A percentile compares a stretch with the other conserved stretches of the same genome.
These are phyloP conservation scores for Gephyroberyx darwinii DNA, from an alignment of 2,797 vertebrate species.

Conservation along the genomic window DNA sequence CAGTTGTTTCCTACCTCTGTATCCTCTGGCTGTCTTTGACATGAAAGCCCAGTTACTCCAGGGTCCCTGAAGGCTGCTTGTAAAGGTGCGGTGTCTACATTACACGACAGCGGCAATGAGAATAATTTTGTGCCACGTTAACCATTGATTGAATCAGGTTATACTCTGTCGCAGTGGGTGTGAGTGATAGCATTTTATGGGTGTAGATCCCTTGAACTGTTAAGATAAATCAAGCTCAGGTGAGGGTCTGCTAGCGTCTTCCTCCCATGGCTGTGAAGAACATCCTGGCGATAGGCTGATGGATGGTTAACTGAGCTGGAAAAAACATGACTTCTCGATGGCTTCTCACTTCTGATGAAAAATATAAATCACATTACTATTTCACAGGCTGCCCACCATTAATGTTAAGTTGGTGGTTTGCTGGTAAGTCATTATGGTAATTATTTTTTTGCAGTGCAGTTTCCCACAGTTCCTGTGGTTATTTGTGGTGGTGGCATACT, in stretches of 20 bases:
- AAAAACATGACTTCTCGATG: background rate
- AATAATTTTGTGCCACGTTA: conserved; percentile 5
- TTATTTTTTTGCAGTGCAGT: no score
- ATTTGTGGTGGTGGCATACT: no score
- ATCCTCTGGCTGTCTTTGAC: conserved; percentile 34
- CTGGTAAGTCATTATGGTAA: no score
- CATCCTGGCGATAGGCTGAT: no score
- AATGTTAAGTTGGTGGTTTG: no score
- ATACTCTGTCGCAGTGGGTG: no score
- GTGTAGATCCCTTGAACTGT: background rate
- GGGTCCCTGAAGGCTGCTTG: conserved; percentile 25
- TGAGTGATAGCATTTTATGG: background rate
- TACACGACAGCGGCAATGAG: conserved; percentile 2
- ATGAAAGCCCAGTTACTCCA: conserved; percentile 32
- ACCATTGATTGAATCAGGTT: no score
- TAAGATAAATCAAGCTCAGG: background rate
- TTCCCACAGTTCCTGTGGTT: no score
- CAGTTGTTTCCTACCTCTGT: conserved; percentile 29
- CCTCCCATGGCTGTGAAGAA: background rate
- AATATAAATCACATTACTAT: background rate
- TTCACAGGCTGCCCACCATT: no score
- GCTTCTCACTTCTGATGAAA: background rate
- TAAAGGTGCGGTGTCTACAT: conserved; percentile 6
- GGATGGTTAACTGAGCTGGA: no score
- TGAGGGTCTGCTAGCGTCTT: background rate